These are phyloP conservation scores for Pachypsylla venusta DNA, from an alignment of 1,140 invertebrate species.

Conservation along the genomic window DNA sequence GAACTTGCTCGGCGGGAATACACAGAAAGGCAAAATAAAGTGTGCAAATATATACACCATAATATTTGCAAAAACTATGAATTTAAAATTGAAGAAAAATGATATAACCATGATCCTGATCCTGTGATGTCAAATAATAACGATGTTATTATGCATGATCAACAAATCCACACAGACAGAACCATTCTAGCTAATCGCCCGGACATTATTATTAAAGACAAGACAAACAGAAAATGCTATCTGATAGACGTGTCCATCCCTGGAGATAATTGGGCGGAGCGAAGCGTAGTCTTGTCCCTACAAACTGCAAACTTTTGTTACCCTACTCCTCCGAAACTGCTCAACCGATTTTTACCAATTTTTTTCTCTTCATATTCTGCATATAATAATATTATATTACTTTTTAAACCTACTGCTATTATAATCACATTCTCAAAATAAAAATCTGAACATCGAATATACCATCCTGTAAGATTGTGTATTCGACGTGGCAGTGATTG, in stretches of 20 bases:
- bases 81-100: not conserved
- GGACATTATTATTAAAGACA: conserved; percentile 3
- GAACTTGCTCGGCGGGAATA: not conserved
- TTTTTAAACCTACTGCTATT: too few species aligned
- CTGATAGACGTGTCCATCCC: not conserved
- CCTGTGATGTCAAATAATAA: not conserved
- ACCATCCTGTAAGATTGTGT: too few species aligned
- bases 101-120: not conserved
- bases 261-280: too few species aligned
- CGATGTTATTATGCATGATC: not conserved
- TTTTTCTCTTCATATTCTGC: too few species aligned
- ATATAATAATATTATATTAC: too few species aligned
- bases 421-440: too few species aligned
- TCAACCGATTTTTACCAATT: too few species aligned
- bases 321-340: too few species aligned
- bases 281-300: too few species aligned
- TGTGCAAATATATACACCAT: not conserved
- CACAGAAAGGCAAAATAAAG: not conserved
- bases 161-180: conserved; percentile 4
- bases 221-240: not conserved
- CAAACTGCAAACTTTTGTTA: too few species aligned
- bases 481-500: too few species aligned
- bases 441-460: too few species aligned
- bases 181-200: not conserved
- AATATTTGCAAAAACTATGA: not conserved